Base-by-base conservation (phyloP, 2,797 vertebrate species). In the Paguma larvata region DNA sequence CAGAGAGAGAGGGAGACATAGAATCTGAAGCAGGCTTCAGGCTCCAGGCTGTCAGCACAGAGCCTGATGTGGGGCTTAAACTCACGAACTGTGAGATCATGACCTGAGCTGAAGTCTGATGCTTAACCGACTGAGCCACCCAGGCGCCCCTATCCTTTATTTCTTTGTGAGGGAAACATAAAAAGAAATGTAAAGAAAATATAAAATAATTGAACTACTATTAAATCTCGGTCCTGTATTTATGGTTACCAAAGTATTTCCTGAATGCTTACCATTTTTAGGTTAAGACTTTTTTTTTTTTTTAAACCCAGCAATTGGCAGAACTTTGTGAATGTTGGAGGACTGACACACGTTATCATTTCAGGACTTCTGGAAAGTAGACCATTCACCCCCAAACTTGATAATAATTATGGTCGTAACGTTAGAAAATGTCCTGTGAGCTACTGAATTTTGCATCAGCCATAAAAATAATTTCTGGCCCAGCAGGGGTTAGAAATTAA, bases 81-180 rank as follows among this genome's bases (percentile, higher is more conserved):
- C 56, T 7, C 56, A 59, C 3, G 56, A 23, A 59, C 56, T 8
- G 0, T 56, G 53, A 56, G 53, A 56, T 56, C 53, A 56, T 56
- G 53, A 19, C 53, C 53, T 7, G 53, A 56, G 53, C 53, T 7
- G 1, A 56, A 56, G 53, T 19, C 19, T 0, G 21, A 59, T 8
- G 19, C 56, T 59, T 59, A 59, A 59, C 7, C 0, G 56, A 59
- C 56, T 59, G 56, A 23, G 21, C 21, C 56, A 59, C 56, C 19
- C 56, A 23, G 7, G 21, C 21, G 2, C 56, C 56, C 8, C 56
- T 23, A 59, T 59, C 53, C 56, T 9, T 23, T 59, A 21, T 59
- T 70, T 80, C 56, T 67, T 92, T 90, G 44, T 38, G 84, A 85
- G 94, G 46, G 10, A 70, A 82, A 89, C n/a, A 78, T 46, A 41